Evolutionary conservation across 2,113 vertebrate genomes (phyloP).

Genomic region (Grammomys dolichurus): DNA sequence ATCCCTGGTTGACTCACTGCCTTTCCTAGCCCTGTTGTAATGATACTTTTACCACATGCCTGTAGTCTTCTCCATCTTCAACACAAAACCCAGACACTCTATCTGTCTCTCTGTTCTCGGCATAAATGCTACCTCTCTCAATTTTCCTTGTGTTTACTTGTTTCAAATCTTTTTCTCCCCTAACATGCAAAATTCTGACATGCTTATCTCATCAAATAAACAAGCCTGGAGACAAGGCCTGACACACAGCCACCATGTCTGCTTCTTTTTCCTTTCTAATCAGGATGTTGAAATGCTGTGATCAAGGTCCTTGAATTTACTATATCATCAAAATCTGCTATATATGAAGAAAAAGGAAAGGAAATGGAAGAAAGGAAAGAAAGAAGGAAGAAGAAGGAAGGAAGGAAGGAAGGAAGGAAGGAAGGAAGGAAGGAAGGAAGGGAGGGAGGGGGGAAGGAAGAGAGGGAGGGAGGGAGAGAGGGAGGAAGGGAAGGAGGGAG

Average conservation of each 20-base stretch:
- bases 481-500: background rate
- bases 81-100: background rate
- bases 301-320: background rate
- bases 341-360: background rate
- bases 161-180: background rate
- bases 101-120: background rate
- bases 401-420: background rate
- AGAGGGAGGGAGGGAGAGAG: background rate
- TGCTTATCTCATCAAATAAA: background rate
- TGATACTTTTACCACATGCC: background rate
- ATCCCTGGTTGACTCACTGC: background rate
- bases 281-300: background rate
- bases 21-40: background rate
- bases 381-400: background rate
- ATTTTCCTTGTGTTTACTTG: background rate
- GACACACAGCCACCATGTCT: rapidly evolving
- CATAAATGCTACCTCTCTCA: background rate
- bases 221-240: background rate
- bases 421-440: background rate
- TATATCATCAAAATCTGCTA: background rate
- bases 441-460: background rate
- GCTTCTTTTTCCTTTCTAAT: background rate
- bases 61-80: background rate
- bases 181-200: background rate
- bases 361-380: rapidly evolving